A percentile compares a stretch with the other conserved stretches of the same genome.
Evolutionary conservation across 1,140 invertebrate species (phyloP).

Genomic region (Xylocopa sonorina): DNA sequence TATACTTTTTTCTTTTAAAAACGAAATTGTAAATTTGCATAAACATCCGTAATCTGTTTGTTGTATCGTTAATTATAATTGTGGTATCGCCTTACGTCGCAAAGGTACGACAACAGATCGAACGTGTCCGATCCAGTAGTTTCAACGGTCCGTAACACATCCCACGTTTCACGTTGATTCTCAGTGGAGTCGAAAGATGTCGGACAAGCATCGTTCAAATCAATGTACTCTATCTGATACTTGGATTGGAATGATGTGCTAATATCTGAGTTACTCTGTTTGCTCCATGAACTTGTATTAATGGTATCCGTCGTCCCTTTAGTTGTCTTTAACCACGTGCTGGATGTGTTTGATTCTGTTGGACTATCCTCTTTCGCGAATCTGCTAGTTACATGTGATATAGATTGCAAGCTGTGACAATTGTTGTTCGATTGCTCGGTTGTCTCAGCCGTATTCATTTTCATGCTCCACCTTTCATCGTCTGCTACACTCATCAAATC

Average conservation of each 20-base stretch:
- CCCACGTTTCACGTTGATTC: conserved; percentile 63
- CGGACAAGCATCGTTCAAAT: conserved; percentile 44
- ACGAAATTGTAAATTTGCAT: too few species aligned
- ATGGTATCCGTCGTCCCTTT: conserved; percentile 33
- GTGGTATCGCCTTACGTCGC: conserved; percentile 73
- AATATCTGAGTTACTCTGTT: conserved; percentile 34
- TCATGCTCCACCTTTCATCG: conserved; percentile 46
- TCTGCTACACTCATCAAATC: conserved; percentile 42
- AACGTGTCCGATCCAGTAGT: conserved; percentile 70
- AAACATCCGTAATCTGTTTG: too few species aligned
- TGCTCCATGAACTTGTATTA: conserved; percentile 40
- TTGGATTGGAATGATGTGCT: conserved; percentile 25
- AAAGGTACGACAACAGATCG: conserved; percentile 78
- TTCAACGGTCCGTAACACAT: conserved; percentile 68
- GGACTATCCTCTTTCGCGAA: conserved; percentile 19
- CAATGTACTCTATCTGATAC: conserved; percentile 12
- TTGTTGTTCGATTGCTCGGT: conserved; percentile 29
- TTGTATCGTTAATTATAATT: conserved; percentile 3
- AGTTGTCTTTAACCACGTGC: conserved; percentile 43
- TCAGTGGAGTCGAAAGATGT: conserved; percentile 32
- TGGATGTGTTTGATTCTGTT: conserved; percentile 18
- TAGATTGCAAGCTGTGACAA: conserved; percentile 38
- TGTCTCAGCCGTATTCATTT: conserved; percentile 49
- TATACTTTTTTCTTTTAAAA: too few species aligned
- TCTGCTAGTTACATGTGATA: conserved; percentile 38